Evolutionary conservation across 2,113 vertebrate species (phyloP).

Genomic region (Platichthys stellatus): DNA sequence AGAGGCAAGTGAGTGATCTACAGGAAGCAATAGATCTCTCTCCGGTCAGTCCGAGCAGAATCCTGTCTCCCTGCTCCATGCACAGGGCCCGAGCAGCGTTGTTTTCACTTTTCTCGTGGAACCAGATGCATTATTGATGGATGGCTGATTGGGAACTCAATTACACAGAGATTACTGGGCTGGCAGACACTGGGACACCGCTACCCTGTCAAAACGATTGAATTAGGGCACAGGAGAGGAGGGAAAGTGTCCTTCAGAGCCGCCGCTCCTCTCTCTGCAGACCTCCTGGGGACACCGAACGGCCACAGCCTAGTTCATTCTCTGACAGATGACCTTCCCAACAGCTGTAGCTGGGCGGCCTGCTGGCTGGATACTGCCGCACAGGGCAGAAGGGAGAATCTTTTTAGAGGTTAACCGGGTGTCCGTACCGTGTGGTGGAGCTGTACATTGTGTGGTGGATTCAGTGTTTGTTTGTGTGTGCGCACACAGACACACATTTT

Average conservation of each 20-base stretch:
- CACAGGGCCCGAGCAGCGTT: conserved; percentile 39
- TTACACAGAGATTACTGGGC: conserved; percentile 84
- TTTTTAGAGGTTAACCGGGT: conserved; percentile 27
- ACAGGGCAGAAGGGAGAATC: conserved; percentile 4
- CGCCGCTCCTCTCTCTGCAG: conserved; percentile 42
- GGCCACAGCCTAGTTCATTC: conserved; percentile 68
- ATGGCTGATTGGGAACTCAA: conserved; percentile 84
- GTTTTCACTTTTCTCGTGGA: conserved; percentile 67
- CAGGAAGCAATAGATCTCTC: conserved; percentile 59
- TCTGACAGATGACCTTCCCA: conserved; percentile 73
- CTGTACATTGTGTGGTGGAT: conserved; percentile 25
- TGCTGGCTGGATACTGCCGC: conserved; percentile 31
- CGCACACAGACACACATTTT: not conserved
- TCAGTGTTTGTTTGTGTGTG: conserved; percentile 20
- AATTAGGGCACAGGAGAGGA: conserved; percentile 77
- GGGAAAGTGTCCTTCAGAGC: conserved; percentile 80
- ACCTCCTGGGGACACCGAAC: conserved; percentile 70
- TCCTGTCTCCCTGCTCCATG: conserved; percentile 60
- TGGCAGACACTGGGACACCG: conserved; percentile 72
- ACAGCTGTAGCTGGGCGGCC: conserved; percentile 43
- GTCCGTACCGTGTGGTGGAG: conserved; percentile 15
- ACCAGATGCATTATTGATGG: conserved; percentile 85
- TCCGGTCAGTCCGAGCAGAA: conserved; percentile 35
- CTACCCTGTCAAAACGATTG: conserved; percentile 80
- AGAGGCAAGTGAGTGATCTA: conserved; percentile 31